A percentile compares a stretch with the other conserved stretches of the same genome.
These are phyloP conservation scores for Ectropis crepuscularia DNA, from an alignment of 2,888 invertebrate genomes.

Conservation along the genomic window DNA sequence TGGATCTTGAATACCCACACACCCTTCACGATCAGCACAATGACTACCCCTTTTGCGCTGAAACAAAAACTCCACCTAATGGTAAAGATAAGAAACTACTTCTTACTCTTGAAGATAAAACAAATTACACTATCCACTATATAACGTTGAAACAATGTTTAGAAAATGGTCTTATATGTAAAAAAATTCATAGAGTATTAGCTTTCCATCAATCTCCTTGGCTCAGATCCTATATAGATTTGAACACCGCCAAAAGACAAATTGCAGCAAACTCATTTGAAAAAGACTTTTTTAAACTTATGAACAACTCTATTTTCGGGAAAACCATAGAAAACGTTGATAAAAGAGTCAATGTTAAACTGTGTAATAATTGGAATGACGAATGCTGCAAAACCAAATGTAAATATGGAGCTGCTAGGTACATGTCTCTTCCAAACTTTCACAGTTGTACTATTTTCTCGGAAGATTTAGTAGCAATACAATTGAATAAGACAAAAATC, in stretches of 20 bases:
- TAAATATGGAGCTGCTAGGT: constrained; percentile 9
- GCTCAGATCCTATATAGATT: constrained; percentile 24
- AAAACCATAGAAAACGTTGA: constrained; percentile 33
- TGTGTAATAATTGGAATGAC: constrained; percentile 11
- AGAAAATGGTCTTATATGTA: constrained; percentile 26
- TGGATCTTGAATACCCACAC: constrained; percentile 48
- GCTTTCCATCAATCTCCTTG: constrained; percentile 30
- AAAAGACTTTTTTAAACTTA: constrained; percentile 29
- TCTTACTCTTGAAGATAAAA: constrained; percentile 23
- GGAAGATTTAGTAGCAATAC: constrained; percentile 20
- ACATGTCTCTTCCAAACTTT: constrained; percentile 14
- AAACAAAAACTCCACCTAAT: constrained; percentile 23
- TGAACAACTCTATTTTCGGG: constrained; percentile 34
- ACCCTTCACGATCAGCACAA: constrained; percentile 45
- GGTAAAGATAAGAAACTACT: constrained; percentile 20
- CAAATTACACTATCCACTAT: constrained; percentile 32
- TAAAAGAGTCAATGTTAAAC: constrained; percentile 17
- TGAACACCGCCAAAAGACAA: constrained; percentile 17
- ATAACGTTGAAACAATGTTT: constrained; percentile 25
- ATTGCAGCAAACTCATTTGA: constrained; percentile 25
- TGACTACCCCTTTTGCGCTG: constrained; percentile 44
- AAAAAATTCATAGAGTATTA: constrained; percentile 33
- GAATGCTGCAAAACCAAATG: constrained; percentile 4
- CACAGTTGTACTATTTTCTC: constrained; percentile 17
- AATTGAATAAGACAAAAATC: constrained; percentile 18